These are phyloP conservation scores for Doris montereyensis DNA, from an alignment of 2,888 invertebrate genomes.

Conservation along the genomic window DNA sequence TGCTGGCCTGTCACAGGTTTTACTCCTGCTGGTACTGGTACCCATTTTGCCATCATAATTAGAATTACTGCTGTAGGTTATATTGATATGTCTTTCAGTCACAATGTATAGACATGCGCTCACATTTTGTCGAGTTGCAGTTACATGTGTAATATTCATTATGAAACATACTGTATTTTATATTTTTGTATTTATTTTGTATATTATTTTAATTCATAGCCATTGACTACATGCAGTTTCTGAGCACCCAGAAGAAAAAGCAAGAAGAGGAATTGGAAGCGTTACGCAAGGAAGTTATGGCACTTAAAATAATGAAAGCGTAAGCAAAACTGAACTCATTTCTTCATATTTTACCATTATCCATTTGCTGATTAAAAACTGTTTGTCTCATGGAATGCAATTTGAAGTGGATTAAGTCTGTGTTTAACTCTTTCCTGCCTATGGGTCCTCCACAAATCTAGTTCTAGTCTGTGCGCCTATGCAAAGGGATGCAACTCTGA, in stretches of 20 bases:
- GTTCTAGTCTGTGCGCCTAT: no score
- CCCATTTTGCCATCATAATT: no score
- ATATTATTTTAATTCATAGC: slow-evolving; percentile 70
- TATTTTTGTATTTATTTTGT: background rate
- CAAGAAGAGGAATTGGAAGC: slow-evolving; percentile 90
- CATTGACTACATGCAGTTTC: slow-evolving; percentile 80
- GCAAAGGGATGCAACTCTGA: no score
- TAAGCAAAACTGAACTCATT: slow-evolving; percentile 57
- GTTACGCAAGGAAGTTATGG: slow-evolving; percentile 78
- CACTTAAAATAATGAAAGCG: slow-evolving; percentile 88
- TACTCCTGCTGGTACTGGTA: no score
- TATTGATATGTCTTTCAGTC: no score
- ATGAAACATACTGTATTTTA: background rate
- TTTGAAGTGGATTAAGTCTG: background rate
- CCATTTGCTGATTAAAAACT: no score
- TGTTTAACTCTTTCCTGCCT: background rate
- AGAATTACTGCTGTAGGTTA: no score
- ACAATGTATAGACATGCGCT: no score
- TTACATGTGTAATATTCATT: background rate
- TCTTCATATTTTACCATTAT: background rate
- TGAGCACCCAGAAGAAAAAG: slow-evolving; percentile 91
- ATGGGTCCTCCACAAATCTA: no score
- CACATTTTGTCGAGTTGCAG: background rate
- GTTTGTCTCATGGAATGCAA: background rate
- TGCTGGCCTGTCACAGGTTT: no score